Percentiles rank a stretch among this genome's conserved stretches.
phyloP scores from a whole-genome alignment of 2,888 invertebrate genomes.

The Hyposoter didymator region DNA sequence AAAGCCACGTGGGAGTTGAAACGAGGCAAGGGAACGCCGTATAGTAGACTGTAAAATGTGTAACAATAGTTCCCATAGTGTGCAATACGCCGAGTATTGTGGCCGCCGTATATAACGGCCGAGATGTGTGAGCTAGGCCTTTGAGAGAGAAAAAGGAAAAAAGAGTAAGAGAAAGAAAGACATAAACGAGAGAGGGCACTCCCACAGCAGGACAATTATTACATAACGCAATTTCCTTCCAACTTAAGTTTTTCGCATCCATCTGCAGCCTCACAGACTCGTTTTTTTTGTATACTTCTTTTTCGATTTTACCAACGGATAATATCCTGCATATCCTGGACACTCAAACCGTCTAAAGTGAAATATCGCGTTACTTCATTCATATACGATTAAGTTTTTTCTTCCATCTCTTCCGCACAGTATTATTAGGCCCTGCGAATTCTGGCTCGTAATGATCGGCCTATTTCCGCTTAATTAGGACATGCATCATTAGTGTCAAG shows the following conservation, averaged over 20 bases:
- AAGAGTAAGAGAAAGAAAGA: background rate
- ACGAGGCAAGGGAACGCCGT: slow-evolving; percentile 73
- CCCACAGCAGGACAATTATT: slow-evolving; percentile 83
- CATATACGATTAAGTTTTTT: slow-evolving; percentile 49
- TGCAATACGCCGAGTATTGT: slow-evolving; percentile 81
- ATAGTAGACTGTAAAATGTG: slow-evolving; percentile 83
- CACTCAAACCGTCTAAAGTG: slow-evolving; percentile 34
- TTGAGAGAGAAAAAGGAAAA: slow-evolving; percentile 9
- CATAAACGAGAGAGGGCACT: slow-evolving; percentile 71
- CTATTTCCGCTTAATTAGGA: slow-evolving; percentile 1
- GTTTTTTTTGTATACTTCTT: slow-evolving; percentile 2
- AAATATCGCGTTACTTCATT: slow-evolving; percentile 51
- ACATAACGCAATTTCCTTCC: slow-evolving; percentile 83
- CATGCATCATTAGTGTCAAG: background rate
- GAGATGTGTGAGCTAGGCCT: slow-evolving; percentile 43
- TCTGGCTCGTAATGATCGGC: background rate
- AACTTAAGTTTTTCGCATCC: slow-evolving; percentile 74
- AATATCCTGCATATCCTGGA: slow-evolving; percentile 52
- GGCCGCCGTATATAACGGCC: slow-evolving; percentile 64
- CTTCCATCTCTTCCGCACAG: slow-evolving; percentile 23
- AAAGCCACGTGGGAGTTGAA: slow-evolving; percentile 83
- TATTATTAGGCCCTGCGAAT: slow-evolving; percentile 36
- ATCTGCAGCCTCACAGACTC: slow-evolving; percentile 35
- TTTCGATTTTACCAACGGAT: slow-evolving; percentile 60
- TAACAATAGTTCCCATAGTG: slow-evolving; percentile 84